Evolutionary conservation across 1,140 invertebrate species (phyloP), one percentile per base, ranked within the genome.

Genomic region (Drosophila nannoptera): DNA sequence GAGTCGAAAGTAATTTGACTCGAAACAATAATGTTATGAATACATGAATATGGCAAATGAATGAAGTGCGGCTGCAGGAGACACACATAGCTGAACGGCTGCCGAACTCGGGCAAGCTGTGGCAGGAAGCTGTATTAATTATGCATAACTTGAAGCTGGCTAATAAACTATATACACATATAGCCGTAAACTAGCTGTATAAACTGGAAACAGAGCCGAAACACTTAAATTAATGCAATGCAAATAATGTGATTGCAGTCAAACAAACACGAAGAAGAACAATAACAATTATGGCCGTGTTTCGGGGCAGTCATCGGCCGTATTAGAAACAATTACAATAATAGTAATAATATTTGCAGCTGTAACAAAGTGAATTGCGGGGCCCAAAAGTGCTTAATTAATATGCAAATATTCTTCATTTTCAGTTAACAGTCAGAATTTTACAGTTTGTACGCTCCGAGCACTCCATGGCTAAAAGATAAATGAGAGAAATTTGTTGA

Each of bases 291-390:
- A 32, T 8, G 14, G 61, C 54, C 54, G 68, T 66, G 22, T 22
- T 22, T 3, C 22, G 1, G 53, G 49, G 49, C 42, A 49, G 36
- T 42, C 49, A 62, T 54, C 58, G 48, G 35, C 42, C 59, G 32
- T 38, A 71, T 71, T 16, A 67, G 31, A 66, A 71, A 49, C 69
- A 66, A 60, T 48, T 54, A 60, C 42, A 71, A 60, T 67, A 60
- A 58, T 22, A 22, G 22, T 22, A 22, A 22, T 66, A 60, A 60
- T 60, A 59, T 64, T 50, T 56, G 43, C 29, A 48, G 63, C 48
- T 35, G 43, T 63, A 48, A 50, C 48, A 56, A 40, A 55, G 45
- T 43, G 45, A 64, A 64, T 50, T 58, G 32, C 9, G 1, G 1
- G 7, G 29, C 63, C 14, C 49, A 36, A 31, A 50, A 49, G 22